These are phyloP conservation scores for Prochilodus magdalenae DNA, from an alignment of 2,113 vertebrate species.

Conservation along the genomic window DNA sequence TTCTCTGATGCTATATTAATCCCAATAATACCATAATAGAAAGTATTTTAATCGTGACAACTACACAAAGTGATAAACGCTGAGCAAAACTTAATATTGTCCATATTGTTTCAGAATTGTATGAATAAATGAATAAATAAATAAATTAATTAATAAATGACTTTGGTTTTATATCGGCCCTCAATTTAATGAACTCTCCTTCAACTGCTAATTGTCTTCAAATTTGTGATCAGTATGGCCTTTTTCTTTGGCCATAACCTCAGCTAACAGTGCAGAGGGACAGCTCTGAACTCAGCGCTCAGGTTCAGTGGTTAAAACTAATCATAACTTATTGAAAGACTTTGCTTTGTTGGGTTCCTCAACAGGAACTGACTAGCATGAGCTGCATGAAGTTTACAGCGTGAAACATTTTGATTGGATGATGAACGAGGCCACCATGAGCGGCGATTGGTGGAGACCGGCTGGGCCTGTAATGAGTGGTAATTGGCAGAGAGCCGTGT, in stretches of 20 bases:
- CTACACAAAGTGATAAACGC: too few relatives aligned
- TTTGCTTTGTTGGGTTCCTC: not conserved
- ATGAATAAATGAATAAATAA: too few relatives aligned
- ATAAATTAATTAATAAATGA: too few relatives aligned
- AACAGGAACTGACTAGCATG: not conserved
- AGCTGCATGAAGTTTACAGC: conserved; percentile 52
- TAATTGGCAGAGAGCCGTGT: conserved; percentile 37
- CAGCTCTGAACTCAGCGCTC: not conserved
- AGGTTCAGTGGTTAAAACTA: not conserved
- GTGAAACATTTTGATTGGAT: conserved; percentile 12
- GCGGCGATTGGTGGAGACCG: conserved; percentile 22
- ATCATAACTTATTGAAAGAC: not conserved
- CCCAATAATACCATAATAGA: too few relatives aligned
- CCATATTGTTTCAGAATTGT: too few relatives aligned
- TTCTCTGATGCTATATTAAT: too few relatives aligned
- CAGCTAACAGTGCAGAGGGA: not conserved
- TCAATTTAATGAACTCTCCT: too few relatives aligned
- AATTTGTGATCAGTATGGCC: not conserved
- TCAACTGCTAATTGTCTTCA: not conserved
- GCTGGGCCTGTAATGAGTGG: conserved; percentile 25
- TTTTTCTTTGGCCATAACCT: not conserved
- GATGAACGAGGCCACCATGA: conserved; percentile 5
- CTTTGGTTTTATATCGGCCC: too few relatives aligned
- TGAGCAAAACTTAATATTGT: too few relatives aligned
- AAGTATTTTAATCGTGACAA: too few relatives aligned